Conservation (phyloP, 2,113 vertebrate genomes). For the Pipa parva region DNA sequence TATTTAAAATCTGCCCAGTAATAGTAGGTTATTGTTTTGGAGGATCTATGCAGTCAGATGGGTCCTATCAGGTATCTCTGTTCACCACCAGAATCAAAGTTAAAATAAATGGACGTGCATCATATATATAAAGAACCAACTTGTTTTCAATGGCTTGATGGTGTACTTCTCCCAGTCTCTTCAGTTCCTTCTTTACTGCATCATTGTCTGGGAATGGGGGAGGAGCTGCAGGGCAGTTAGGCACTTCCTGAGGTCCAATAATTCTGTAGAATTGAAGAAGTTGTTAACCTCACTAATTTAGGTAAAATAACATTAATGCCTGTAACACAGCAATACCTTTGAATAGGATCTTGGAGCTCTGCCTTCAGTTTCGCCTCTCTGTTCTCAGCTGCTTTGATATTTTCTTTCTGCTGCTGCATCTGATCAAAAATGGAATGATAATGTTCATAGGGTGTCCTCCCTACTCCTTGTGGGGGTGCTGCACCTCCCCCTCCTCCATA, state of each 20-base stretch:
- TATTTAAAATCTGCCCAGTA: too few species aligned
- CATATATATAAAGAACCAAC: slow-evolving; percentile 46
- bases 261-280: slow-evolving; percentile 57
- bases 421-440: slow-evolving; percentile 78
- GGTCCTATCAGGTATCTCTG: too few species aligned
- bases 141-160: slow-evolving; percentile 69
- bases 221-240: slow-evolving; percentile 60
- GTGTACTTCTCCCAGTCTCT: slow-evolving; percentile 75
- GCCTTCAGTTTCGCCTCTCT: slow-evolving; percentile 52
- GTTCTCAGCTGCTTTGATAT: slow-evolving; percentile 54
- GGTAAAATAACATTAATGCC: too few species aligned
- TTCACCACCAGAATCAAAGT: too few species aligned
- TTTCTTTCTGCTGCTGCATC: slow-evolving; percentile 65
- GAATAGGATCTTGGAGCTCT: slow-evolving; percentile 41
- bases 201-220: slow-evolving; percentile 60
- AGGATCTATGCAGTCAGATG: too few species aligned
- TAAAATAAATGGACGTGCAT: background rate
- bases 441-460: slow-evolving; percentile 70
- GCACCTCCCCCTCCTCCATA: slow-evolving; percentile 59
- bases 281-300: slow-evolving; percentile 50
- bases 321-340: slow-evolving; percentile 55
- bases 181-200: slow-evolving; percentile 72
- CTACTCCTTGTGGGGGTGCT: slow-evolving; percentile 50
- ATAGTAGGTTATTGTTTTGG: too few species aligned
- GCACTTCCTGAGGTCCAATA: slow-evolving; percentile 59